Conservation (phyloP, 2,888 invertebrate genomes). For the Luperina nickerlii region DNA sequence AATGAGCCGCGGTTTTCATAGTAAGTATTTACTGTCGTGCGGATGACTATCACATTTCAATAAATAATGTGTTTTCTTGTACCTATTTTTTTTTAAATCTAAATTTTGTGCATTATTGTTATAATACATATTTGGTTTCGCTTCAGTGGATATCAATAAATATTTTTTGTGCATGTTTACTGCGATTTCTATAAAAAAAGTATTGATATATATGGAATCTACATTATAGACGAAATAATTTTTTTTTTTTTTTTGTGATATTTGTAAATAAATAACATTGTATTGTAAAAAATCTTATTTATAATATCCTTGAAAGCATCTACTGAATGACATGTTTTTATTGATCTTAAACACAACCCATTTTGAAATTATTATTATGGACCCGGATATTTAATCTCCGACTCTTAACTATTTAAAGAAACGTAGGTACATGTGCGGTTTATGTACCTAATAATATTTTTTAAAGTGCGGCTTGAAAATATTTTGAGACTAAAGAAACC, state of each 20-base stretch:
- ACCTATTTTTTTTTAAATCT: slow-evolving; percentile 19
- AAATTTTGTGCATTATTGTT: slow-evolving; percentile 28
- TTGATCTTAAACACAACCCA: neutral
- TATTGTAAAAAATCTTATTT: slow-evolving; percentile 12
- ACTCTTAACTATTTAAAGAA: neutral
- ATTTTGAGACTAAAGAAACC: neutral
- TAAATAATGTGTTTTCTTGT: slow-evolving; percentile 1
- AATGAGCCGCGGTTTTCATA: too few species aligned
- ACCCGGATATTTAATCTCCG: neutral
- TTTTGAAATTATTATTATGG: neutral
- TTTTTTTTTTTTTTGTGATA: slow-evolving; percentile 28
- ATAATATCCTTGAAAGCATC: slow-evolving; percentile 50
- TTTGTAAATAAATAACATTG: slow-evolving; percentile 36
- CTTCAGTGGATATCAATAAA: slow-evolving; percentile 26
- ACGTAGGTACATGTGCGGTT: neutral
- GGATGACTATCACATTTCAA: neutral
- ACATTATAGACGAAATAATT: slow-evolving; percentile 15
- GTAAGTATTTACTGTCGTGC: too few species aligned
- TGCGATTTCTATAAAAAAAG: slow-evolving; percentile 15
- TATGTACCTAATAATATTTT: neutral
- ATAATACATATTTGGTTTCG: slow-evolving; percentile 32
- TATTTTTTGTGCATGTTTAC: slow-evolving; percentile 31
- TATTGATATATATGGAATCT: neutral
- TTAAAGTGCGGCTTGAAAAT: neutral
- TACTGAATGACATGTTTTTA: neutral